These are phyloP conservation scores for Oscheius sp. DNA, from an alignment of 2,888 invertebrate species.

Conservation along the genomic window DNA sequence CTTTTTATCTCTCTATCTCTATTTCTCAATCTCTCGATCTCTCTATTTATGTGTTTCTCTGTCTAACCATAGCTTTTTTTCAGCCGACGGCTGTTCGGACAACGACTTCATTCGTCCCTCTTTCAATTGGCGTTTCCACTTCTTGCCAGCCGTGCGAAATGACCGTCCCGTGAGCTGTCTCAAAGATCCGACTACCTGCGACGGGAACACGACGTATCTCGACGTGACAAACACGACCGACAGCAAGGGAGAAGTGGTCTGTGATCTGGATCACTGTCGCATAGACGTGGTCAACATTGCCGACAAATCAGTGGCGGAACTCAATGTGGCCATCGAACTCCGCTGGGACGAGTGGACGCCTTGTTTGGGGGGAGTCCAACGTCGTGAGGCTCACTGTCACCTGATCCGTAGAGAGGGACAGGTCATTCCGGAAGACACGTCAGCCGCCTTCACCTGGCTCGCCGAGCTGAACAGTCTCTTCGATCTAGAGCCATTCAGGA, in stretches of 20 bases:
- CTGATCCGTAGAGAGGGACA: slow-evolving; percentile 41
- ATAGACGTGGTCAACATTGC: slow-evolving; percentile 12
- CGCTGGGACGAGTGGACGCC: slow-evolving; percentile 51
- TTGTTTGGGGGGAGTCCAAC: slow-evolving; percentile 42
- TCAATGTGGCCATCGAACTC: slow-evolving; percentile 48
- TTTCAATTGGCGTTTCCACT: slow-evolving; percentile 51
- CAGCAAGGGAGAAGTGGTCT: not conserved
- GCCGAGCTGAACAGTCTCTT: slow-evolving; percentile 42
- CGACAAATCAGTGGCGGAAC: slow-evolving; percentile 18
- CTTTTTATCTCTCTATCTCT: not conserved
- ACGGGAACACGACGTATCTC: not conserved
- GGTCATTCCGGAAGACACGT: slow-evolving; percentile 32
- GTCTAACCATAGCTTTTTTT: not conserved
- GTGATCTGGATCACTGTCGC: slow-evolving; percentile 25
- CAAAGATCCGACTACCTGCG: not conserved
- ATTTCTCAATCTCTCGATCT: not conserved
- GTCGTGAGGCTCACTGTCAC: slow-evolving; percentile 51
- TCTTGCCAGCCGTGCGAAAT: slow-evolving; percentile 45
- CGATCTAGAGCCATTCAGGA: slow-evolving; percentile 43
- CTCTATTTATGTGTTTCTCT: not conserved
- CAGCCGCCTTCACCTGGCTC: slow-evolving; percentile 40
- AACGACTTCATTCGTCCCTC: slow-evolving; percentile 40
- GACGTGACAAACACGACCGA: slow-evolving; percentile 8
- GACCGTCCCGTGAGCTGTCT: slow-evolving; percentile 33
- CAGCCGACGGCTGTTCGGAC: slow-evolving; percentile 37